Percentiles rank a stretch among this genome's conserved stretches.
phyloP scores from a whole-genome alignment of 1,140 invertebrate genomes.

The Brachionus calyciflorus region DNA sequence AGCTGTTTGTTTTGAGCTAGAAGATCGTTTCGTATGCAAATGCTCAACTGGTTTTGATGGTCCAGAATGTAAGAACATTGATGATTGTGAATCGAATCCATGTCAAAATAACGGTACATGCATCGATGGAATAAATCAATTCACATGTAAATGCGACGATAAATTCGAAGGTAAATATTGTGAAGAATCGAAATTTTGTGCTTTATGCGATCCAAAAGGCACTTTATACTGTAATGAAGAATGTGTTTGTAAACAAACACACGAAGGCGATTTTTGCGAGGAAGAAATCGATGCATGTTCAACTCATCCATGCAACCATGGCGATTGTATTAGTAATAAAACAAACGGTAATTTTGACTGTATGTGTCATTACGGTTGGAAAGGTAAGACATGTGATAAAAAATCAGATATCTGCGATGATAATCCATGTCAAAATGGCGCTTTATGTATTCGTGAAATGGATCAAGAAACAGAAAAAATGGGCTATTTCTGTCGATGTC shows the following conservation, averaged over 20 bases:
- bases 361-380: slow-evolving; percentile 32
- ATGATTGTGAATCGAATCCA: slow-evolving; percentile 8
- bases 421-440: slow-evolving; percentile 14
- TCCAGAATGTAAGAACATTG: slow-evolving; percentile 1
- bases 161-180: slow-evolving; percentile 34
- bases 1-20: slow-evolving; percentile 40
- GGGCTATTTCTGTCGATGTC: slow-evolving; percentile 24
- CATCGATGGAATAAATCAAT: slow-evolving; percentile 50
- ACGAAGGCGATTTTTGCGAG: slow-evolving; percentile 25
- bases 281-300: slow-evolving; percentile 73
- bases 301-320: slow-evolving; percentile 64
- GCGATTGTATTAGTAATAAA: slow-evolving; percentile 32
- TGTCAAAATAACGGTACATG: slow-evolving; percentile 43
- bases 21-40: slow-evolving; percentile 38
- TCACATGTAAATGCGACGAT: slow-evolving; percentile 41
- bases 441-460: background rate
- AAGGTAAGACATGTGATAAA: slow-evolving; percentile 2
- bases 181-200: slow-evolving; percentile 16
- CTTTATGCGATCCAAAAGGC: background rate
- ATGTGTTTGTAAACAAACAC: slow-evolving; percentile 25
- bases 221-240: slow-evolving; percentile 48
- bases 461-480: slow-evolving; percentile 2
- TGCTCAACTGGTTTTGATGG: slow-evolving; percentile 32
- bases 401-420: background rate
- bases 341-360: slow-evolving; percentile 15